phyloP scores from a whole-genome alignment of 2,888 invertebrate genomes.

The Orchesella flavescens region DNA sequence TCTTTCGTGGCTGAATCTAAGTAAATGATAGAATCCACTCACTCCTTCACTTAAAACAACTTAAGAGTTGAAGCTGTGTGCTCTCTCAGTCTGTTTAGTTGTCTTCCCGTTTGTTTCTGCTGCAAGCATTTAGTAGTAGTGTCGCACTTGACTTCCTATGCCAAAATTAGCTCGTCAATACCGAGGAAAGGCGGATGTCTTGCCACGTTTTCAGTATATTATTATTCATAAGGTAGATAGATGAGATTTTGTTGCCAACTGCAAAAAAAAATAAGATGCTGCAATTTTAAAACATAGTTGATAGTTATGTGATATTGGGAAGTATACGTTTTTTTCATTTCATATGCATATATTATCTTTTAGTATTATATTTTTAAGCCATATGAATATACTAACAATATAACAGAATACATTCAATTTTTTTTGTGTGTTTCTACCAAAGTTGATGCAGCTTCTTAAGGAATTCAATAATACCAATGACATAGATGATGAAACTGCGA shows the following conservation, averaged over 20 bases:
- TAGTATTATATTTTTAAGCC: no score
- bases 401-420: no score
- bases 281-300: background rate
- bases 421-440: no score
- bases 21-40: conserved; percentile 34
- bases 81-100: background rate
- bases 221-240: conserved; percentile 15
- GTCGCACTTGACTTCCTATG: conserved; percentile 41
- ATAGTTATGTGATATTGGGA: no score
- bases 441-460: background rate
- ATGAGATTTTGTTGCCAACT: conserved; percentile 52
- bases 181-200: conserved; percentile 9
- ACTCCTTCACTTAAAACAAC: conserved; percentile 24
- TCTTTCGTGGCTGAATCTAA: no score
- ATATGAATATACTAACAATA: no score
- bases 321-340: background rate
- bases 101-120: conserved; percentile 6
- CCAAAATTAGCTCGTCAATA: conserved; percentile 64
- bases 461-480: no score
- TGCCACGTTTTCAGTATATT: conserved; percentile 23
- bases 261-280: conserved; percentile 52
- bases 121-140: conserved; percentile 29
- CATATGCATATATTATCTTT: no score
- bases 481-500: no score
- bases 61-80: background rate